A percentile compares a stretch with the other conserved stretches of the same genome.
Conservation (phyloP, 2,113 vertebrate species). For the Peromyscus polionotus region DNA sequence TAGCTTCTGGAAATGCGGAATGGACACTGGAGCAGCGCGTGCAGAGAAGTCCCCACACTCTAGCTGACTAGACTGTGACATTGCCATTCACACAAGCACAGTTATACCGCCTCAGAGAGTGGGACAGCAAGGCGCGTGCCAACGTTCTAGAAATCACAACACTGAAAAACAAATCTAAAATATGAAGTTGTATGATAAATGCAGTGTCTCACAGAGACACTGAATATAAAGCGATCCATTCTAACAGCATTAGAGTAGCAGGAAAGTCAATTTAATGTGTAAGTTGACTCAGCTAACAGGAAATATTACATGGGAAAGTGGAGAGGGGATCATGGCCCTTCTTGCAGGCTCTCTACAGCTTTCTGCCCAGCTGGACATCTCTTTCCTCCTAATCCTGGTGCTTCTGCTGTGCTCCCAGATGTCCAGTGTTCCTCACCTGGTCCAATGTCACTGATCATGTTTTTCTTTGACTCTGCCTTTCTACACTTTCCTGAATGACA, state of each 20-base stretch:
- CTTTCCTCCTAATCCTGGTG: not conserved
- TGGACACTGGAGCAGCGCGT: not conserved
- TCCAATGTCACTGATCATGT: not conserved
- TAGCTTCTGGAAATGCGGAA: not conserved
- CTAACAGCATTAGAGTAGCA: slow-evolving; percentile 38
- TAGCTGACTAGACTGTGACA: not conserved
- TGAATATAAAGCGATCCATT: not conserved
- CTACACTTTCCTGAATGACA: not conserved
- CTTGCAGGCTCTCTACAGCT: not conserved
- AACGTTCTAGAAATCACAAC: not conserved
- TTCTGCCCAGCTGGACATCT: not conserved
- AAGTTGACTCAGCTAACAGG: not conserved
- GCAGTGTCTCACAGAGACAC: not conserved
- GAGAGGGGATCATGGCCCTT: not conserved
- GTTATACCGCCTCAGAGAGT: not conserved
- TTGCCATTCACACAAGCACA: not conserved
- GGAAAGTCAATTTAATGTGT: not conserved
- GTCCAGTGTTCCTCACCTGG: not conserved
- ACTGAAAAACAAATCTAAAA: slow-evolving; percentile 49
- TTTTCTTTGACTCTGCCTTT: slow-evolving; percentile 26
- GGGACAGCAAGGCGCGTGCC: not conserved
- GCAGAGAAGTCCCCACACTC: not conserved
- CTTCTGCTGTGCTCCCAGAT: not conserved
- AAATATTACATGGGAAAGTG: not conserved
- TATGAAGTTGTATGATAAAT: not conserved